A percentile compares a stretch with the other conserved stretches of the same genome.
phyloP scores from a whole-genome alignment of 2,113 vertebrate species.

The Marmota flaviventris region DNA sequence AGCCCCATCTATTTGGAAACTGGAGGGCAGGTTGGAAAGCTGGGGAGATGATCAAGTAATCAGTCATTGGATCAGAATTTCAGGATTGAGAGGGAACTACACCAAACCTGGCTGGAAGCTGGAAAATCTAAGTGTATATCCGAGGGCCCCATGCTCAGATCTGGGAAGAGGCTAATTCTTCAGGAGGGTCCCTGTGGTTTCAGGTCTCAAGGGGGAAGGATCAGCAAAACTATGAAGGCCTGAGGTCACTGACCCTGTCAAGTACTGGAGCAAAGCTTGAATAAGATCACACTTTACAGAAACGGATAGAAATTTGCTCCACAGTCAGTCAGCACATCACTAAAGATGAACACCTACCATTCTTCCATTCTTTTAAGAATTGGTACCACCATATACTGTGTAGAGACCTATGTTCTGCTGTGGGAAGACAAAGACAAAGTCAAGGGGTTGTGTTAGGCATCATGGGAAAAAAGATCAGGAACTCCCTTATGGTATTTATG shows the following conservation, averaged over 20 bases:
- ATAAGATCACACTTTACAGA: neutral
- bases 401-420: neutral
- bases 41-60: neutral
- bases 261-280: neutral
- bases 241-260: neutral
- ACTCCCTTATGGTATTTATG: neutral
- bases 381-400: too few relatives aligned
- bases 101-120: neutral
- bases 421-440: neutral
- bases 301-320: neutral
- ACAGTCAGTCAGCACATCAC: neutral
- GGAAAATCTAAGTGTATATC: neutral
- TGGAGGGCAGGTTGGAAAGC: neutral
- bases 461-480: neutral
- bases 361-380: too few relatives aligned
- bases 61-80: neutral
- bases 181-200: neutral
- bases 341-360: neutral
- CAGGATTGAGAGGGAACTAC: fast-evolving
- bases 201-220: neutral
- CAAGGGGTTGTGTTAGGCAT: neutral
- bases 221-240: neutral
- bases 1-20: neutral
- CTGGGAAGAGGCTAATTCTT: neutral
- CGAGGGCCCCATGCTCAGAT: neutral